These are phyloP conservation scores for Drosophila pectinifera DNA, from an alignment of 1,140 invertebrate genomes.

Conservation along the genomic window DNA sequence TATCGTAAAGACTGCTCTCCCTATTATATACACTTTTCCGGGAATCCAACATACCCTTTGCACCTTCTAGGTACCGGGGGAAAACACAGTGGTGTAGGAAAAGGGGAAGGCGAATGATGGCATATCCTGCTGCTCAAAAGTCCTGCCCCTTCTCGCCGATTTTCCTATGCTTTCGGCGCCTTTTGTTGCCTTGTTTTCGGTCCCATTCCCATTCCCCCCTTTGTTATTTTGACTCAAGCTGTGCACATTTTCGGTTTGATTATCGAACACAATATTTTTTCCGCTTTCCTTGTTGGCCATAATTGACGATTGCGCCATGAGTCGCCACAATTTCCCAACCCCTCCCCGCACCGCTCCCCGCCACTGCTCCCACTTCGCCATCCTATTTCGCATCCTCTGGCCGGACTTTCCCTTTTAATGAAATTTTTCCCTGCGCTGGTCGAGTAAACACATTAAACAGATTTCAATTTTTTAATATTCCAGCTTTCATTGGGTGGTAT, in stretches of 20 bases:
- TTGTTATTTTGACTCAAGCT: conserved; percentile 78
- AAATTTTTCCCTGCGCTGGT: conserved; percentile 60
- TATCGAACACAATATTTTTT: conserved; percentile 83
- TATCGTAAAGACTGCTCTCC: not conserved
- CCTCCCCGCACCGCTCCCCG: too few relatives aligned
- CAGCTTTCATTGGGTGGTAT: conserved; percentile 16
- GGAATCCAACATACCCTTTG: conserved; percentile 2
- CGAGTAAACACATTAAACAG: conserved; percentile 68
- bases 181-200: conserved; percentile 56
- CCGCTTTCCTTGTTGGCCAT: conserved; percentile 77
- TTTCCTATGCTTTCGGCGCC: conserved; percentile 62
- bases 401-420: conserved; percentile 55
- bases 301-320: conserved; percentile 82
- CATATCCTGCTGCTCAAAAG: conserved; percentile 82
- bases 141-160: conserved; percentile 39
- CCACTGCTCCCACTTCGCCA: not conserved
- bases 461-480: conserved; percentile 70
- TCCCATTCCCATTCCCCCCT: conserved; percentile 8
- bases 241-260: conserved; percentile 83
- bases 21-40: not conserved
- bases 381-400: conserved; percentile 35
- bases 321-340: conserved; percentile 67
- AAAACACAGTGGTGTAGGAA: not conserved
- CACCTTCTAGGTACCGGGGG: not conserved
- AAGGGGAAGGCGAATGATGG: conserved; percentile 59